Base-by-base conservation (phyloP, 2,113 vertebrate genomes). In the Cyanistes caeruleus region DNA sequence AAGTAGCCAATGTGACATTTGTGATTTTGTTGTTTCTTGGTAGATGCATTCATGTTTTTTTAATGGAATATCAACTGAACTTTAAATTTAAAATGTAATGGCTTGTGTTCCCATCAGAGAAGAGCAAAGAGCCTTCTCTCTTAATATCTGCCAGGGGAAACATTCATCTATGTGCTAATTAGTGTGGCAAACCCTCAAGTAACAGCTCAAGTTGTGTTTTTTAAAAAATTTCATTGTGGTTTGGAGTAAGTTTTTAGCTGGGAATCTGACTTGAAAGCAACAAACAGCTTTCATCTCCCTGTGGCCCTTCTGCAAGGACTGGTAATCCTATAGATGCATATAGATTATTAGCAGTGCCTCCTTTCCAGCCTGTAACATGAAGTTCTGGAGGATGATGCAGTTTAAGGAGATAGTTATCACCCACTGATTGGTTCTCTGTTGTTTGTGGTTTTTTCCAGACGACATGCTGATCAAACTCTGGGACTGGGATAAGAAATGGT, bases 401-500 rank as follows among this genome's bases (percentile, higher is more conserved):
- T 62, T 51, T 22, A 16, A 81, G 63, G 55, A 83, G 20, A 14
- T 62, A 15, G 7, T 4, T 55, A 2, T 33, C 19, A n/a, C 37
- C 97, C 91, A 97, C 55, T 77, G 55, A 87, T 92, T 79, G 33
- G 24, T 75, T 93, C 33, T 63, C 91, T 63, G 31, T 64, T 63
- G 35, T 78, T 90, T 93, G 87, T 53, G 31, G 1, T 53, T 70
- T 95, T 91, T 70, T 81, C 22, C 96, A 99, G 99, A 99, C 98
- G 99, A 99, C 97, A 99, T 99, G 99, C 98, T 99, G 88, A 99
- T 99, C 97, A 99, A 99, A 87, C 98, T 99, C 13, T 99, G 99
- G 99, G 99, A 99, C 97, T 99, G 99, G 99, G 99, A 99, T 95
- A 99, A 99, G 97, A 99, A 99, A 84, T 99, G 99, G 99, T 98